These are phyloP conservation scores for Gracilinanus agilis DNA, from an alignment of 2,113 vertebrate species.

Conservation along the genomic window DNA sequence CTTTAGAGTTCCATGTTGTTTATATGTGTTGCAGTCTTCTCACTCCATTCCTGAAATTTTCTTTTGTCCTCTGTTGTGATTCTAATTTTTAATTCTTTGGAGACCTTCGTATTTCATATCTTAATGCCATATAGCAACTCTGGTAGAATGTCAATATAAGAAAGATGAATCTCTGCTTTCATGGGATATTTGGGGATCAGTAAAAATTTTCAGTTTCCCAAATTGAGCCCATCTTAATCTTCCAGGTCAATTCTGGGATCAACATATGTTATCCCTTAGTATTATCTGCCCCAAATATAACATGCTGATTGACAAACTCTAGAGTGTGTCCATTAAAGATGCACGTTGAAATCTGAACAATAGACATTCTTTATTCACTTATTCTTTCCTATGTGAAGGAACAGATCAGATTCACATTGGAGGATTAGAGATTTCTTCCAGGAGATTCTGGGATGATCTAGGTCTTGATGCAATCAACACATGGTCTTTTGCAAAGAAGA, in stretches of 20 bases:
- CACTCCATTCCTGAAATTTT: background rate
- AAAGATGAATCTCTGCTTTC: background rate
- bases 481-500: background rate
- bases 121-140: background rate
- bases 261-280: background rate
- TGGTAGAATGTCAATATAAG: background rate
- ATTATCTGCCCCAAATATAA: background rate
- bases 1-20: background rate
- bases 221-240: background rate
- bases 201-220: background rate
- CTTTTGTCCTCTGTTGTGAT: background rate
- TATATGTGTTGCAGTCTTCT: background rate
- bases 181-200: background rate
- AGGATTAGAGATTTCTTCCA: background rate
- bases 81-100: background rate
- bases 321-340: background rate
- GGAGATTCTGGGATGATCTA: background rate
- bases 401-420: background rate
- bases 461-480: background rate
- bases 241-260: background rate
- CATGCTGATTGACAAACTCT: background rate
- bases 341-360: background rate
- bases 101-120: background rate
- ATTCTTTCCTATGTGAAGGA: background rate
- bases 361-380: background rate